Conservation (phyloP, 2,797 vertebrate species). For the Scyliorhinus canicula region DNA sequence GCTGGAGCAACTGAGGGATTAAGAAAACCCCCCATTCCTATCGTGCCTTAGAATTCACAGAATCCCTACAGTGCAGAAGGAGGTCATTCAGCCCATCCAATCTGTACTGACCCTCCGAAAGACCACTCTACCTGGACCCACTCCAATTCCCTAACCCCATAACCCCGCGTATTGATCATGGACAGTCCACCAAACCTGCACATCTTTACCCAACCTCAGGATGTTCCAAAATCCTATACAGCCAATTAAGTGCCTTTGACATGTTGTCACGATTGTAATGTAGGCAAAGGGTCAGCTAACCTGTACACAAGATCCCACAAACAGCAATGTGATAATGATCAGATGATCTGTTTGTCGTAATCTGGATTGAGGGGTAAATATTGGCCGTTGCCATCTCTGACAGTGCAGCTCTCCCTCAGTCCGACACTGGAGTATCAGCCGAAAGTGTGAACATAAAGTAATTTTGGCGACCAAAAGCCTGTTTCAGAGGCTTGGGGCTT, state of each 20-base stretch:
- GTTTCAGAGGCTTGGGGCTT: neutral
- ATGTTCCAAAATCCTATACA: no score
- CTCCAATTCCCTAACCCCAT: no score
- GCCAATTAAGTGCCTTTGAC: neutral
- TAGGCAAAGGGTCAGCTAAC: neutral
- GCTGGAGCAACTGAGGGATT: no score
- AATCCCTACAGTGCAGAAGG: no score
- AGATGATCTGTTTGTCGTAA: neutral
- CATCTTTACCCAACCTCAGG: no score
- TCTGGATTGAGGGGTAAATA: neutral
- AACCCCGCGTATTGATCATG: no score
- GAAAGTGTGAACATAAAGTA: neutral
- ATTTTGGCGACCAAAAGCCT: neutral
- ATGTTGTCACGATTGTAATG: neutral
- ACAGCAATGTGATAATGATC: neutral
- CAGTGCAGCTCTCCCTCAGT: neutral
- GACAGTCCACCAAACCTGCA: no score
- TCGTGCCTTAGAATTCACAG: no score
- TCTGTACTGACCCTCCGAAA: no score
- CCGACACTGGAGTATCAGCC: neutral
- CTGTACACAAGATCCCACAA: neutral
- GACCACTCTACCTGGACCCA: no score
- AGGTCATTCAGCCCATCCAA: no score
- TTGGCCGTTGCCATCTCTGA: neutral
- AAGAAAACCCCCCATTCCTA: no score